Evolutionary conservation across 2,113 vertebrate species (phyloP).

Genomic region (Equus przewalskii): DNA sequence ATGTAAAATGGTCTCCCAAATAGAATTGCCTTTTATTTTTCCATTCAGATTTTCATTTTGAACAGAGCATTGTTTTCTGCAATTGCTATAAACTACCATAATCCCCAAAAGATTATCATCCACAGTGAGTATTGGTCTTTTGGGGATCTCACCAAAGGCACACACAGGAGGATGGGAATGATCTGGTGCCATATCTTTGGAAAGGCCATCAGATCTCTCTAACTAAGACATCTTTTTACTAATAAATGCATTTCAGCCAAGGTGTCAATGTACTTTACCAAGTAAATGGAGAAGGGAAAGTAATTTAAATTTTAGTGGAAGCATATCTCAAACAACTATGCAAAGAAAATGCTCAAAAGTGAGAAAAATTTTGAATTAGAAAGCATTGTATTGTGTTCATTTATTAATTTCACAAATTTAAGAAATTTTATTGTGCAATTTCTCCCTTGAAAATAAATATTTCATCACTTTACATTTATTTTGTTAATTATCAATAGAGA

Average conservation of each 20-base stretch:
- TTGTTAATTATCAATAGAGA: not conserved
- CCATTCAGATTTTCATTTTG: not conserved
- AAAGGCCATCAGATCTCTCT: not conserved
- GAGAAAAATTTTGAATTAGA: not conserved
- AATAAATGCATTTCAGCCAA: not conserved
- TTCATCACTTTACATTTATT: not conserved
- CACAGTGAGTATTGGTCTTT: not conserved
- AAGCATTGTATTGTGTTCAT: not conserved
- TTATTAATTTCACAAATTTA: not conserved
- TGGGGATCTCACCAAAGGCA: not conserved
- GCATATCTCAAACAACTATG: slow-evolving; percentile 19
- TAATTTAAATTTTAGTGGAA: not conserved
- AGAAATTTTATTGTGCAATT: not conserved
- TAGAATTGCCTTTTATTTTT: not conserved
- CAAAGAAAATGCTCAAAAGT: not conserved
- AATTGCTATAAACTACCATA: not conserved
- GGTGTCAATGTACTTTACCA: not conserved
- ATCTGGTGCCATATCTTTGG: not conserved
- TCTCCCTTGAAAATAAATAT: not conserved
- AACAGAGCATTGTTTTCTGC: not conserved
- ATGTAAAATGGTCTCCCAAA: not conserved
- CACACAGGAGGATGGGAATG: not conserved
- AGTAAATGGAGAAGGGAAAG: not conserved
- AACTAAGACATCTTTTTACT: not conserved
- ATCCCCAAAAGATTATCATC: not conserved